Evolutionary conservation across 2,888 invertebrate species (phyloP), one percentile per base, ranked within the genome.

Genomic region (Quadroppia sp.): DNA sequence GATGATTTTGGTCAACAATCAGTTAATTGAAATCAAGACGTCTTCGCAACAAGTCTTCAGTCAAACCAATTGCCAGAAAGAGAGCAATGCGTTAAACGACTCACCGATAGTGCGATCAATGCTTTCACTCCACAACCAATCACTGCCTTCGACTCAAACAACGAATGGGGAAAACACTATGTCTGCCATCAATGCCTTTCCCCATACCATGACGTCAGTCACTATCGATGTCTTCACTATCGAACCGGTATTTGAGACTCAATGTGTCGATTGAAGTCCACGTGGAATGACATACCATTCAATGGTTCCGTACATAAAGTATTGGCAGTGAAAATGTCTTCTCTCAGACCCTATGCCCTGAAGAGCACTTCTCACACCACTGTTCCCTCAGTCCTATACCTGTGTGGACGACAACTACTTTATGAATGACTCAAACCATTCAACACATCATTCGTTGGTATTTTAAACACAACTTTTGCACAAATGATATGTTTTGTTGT

Each of bases 71-170:
- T 1, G 25, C 20, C 53, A 20, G 53, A 53, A 23, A 53, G 53
- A 23, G 3, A 45, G 45, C 45, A 45, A n/a, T 15, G 17, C 6
- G 15, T 45, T 0, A 53, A 9, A 23, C 53, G 23, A 53, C 25
- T 20, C n/a, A n/a, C n/a, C n/a, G n/a, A n/a, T n/a, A n/a, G n/a
- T n/a, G n/a, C n/a, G n/a, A n/a, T n/a, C n/a, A n/a, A n/a, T n/a
- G n/a, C 48, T 48, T 48, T 48, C 20, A 11, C 48, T 48, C n/a
- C n/a, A n/a, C 48, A 48, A 53, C 53, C 53, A 53, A 53, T 53
- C 53, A 23, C 0, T 53, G 53, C 4, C 17, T 32, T n/a, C 15
- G 32, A 32, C n/a, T 1, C n/a, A 17, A 15, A 17, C 32, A 32
- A 61, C 61, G 61, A n/a, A 9, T n/a, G 36, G 61, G 61, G 61